Percentiles rank a stretch among this genome's conserved stretches.
Conservation (phyloP, 2,113 vertebrate species). For the Datnioides undecimradiatus region DNA sequence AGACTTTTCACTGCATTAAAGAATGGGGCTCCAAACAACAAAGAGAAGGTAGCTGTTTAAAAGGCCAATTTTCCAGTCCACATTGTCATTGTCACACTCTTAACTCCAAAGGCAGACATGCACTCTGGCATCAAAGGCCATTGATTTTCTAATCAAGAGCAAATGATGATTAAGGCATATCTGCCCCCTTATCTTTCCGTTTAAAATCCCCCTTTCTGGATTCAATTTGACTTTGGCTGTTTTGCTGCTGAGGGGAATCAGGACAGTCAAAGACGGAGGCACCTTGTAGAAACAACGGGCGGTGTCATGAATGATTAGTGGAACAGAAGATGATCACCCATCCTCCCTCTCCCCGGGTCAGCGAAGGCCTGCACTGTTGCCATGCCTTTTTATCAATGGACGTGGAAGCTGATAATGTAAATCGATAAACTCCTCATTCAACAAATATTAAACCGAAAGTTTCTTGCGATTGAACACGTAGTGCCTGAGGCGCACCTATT, state of each 20-base stretch:
- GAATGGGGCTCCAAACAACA: constrained; percentile 78
- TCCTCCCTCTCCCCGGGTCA: constrained; percentile 51
- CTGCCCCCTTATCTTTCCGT: constrained; percentile 83
- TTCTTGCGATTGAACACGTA: constrained; percentile 33
- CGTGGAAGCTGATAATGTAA: constrained; percentile 15
- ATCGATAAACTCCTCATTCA: constrained; percentile 48
- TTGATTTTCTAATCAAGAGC: constrained; percentile 87
- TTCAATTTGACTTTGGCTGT: constrained; percentile 82
- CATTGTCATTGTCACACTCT: constrained; percentile 85
- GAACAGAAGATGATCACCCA: constrained; percentile 68
- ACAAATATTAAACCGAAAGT: constrained; percentile 42
- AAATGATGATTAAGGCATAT: constrained; percentile 87
- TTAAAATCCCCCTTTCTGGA: constrained; percentile 84
- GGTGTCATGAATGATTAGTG: constrained; percentile 75
- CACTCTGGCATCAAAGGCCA: constrained; percentile 85
- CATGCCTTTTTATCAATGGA: constrained; percentile 41
- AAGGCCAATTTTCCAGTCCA: constrained; percentile 83
- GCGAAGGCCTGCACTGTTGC: constrained; percentile 21
- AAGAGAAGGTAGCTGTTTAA: constrained; percentile 82
- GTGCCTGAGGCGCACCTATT: constrained; percentile 20
- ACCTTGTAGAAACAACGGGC: constrained; percentile 78
- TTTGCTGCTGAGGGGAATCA: constrained; percentile 72
- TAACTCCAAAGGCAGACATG: constrained; percentile 84
- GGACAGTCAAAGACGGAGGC: constrained; percentile 80
- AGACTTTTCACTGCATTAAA: constrained; percentile 81